These are phyloP conservation scores for Eulemur mongoz DNA, from an alignment of 2,797 vertebrate species.

Conservation along the genomic window DNA sequence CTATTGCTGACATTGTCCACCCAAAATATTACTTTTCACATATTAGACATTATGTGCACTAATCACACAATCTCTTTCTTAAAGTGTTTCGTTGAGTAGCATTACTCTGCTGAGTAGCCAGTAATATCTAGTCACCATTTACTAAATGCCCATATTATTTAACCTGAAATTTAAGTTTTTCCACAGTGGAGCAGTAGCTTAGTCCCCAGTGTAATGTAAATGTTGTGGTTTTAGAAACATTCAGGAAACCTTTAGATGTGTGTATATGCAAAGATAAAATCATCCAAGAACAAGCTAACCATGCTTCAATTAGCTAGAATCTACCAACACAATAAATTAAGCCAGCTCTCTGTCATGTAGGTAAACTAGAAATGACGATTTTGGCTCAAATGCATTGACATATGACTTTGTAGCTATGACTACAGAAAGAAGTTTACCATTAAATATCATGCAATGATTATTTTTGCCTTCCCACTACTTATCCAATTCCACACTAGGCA, in stretches of 20 bases:
- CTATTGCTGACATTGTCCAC: background rate
- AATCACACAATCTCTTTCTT: background rate
- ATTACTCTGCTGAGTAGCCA: background rate
- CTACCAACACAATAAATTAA: background rate
- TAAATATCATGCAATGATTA: background rate
- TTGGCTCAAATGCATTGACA: background rate
- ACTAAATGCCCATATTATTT: background rate
- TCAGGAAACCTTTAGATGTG: background rate
- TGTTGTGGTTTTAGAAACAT: background rate
- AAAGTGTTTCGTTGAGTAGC: background rate
- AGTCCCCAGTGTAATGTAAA: background rate
- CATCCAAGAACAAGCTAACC: background rate
- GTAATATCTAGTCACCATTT: background rate
- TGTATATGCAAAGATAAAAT: background rate
- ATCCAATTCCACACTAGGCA: background rate
- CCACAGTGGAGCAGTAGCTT: background rate
- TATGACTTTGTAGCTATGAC: background rate
- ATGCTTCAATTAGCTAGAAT: background rate
- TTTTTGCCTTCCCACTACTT: background rate
- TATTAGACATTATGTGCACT: background rate
- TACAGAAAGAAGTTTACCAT: background rate
- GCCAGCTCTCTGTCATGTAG: background rate
- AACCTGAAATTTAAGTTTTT: slow-evolving; percentile 20
- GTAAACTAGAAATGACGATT: background rate
- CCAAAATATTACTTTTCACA: slow-evolving; percentile 21